A percentile compares a stretch with the other conserved stretches of the same genome.
Conservation (phyloP, 2,113 vertebrate genomes). For the Hemiscyllium ocellatum region DNA sequence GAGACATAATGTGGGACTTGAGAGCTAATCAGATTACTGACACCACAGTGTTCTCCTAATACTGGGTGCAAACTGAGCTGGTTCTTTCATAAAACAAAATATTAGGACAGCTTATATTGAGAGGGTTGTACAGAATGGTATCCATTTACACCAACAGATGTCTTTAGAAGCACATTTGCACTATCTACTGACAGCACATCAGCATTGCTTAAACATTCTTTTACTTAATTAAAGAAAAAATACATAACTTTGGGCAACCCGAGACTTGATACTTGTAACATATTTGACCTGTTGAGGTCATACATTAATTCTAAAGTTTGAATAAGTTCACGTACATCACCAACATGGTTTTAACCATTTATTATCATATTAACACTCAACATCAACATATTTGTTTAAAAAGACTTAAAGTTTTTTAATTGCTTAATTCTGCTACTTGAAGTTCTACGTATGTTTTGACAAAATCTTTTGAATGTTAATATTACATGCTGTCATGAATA, state of each 20-base stretch:
- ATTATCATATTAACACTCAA: not conserved
- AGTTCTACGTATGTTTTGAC: not conserved
- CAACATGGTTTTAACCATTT: not conserved
- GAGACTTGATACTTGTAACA: not conserved
- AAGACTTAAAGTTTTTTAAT: not conserved
- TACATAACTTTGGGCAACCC: slow-evolving; percentile 1
- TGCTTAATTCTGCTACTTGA: not conserved
- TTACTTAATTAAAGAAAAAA: slow-evolving; percentile 26
- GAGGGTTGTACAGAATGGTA: not conserved
- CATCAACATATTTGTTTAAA: not conserved
- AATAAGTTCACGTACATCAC: not conserved
- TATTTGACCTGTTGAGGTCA: slow-evolving; percentile 21
- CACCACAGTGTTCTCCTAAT: not conserved
- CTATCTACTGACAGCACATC: slow-evolving; percentile 18
- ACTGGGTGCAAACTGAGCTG: not conserved
- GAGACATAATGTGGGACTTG: not conserved
- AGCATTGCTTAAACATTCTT: slow-evolving; percentile 7
- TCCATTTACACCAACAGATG: not conserved
- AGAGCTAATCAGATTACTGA: slow-evolving; percentile 20
- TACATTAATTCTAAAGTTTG: not conserved
- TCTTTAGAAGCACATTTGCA: not conserved
- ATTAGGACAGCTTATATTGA: not conserved
- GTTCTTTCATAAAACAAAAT: slow-evolving; percentile 7
- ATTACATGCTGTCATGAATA: not conserved
- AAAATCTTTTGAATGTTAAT: not conserved